These are phyloP conservation scores for Mamestra brassicae DNA, from an alignment of 2,888 invertebrate species.

Conservation along the genomic window DNA sequence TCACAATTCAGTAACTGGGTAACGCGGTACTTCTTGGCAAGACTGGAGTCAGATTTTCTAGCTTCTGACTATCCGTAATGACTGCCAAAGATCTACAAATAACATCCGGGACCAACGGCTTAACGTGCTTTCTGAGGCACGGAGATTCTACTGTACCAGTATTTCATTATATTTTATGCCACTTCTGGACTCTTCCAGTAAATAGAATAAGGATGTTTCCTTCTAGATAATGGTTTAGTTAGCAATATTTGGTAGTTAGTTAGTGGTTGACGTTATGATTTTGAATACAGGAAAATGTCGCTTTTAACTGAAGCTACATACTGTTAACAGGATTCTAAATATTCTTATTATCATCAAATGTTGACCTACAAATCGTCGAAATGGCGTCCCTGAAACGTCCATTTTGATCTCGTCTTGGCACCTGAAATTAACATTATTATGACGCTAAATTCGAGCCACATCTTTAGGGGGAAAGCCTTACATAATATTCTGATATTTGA, in stretches of 20 bases:
- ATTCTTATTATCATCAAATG: background rate
- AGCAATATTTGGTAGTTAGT: background rate
- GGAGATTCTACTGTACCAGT: background rate
- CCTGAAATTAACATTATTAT: background rate
- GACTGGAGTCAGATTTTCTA: no score
- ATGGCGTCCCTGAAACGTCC: background rate
- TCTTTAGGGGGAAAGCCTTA: background rate
- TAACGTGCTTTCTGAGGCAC: background rate
- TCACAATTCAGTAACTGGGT: no score
- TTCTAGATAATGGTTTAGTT: conserved; percentile 21
- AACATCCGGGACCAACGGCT: no score
- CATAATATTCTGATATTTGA: background rate
- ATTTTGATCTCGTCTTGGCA: background rate
- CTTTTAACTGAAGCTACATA: conserved; percentile 8
- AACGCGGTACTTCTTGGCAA: no score
- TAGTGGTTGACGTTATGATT: background rate
- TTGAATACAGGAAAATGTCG: conserved; percentile 15
- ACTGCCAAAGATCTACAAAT: no score
- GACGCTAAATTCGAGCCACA: background rate
- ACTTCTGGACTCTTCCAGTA: background rate
- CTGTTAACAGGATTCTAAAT: background rate
- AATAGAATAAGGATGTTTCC: conserved; percentile 30
- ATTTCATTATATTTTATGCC: background rate
- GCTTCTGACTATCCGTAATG: no score
- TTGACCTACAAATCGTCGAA: background rate